Evolutionary conservation across 2,113 vertebrate species (phyloP).

Genomic region (Seriola rivoliana): DNA sequence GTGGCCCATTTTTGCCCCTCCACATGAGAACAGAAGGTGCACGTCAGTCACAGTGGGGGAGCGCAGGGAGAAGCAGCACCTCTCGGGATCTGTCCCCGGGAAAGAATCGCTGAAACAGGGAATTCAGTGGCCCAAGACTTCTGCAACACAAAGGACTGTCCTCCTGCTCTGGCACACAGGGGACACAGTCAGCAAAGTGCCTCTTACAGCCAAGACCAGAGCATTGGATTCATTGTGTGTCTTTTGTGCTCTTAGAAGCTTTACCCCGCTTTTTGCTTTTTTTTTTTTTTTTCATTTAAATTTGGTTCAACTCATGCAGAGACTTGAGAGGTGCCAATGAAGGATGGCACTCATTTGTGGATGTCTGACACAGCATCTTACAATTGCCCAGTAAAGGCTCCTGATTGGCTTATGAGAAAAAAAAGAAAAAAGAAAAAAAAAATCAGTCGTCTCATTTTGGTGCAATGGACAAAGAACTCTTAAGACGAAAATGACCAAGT

Average conservation of each 20-base stretch:
- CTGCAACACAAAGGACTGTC: slow-evolving; percentile 80
- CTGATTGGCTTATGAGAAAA: slow-evolving; percentile 61
- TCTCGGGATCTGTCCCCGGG: slow-evolving; percentile 81
- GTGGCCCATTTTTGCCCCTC: slow-evolving; percentile 78
- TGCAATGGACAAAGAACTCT: slow-evolving; percentile 51
- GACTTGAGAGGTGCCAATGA: slow-evolving; percentile 72
- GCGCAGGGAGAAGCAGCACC: slow-evolving; percentile 73
- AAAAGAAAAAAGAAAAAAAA: slow-evolving; percentile 29
- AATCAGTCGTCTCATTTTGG: slow-evolving; percentile 49
- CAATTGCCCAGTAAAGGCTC: slow-evolving; percentile 70
- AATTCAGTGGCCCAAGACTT: slow-evolving; percentile 82
- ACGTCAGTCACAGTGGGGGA: slow-evolving; percentile 79
- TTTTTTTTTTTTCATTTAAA: background rate
- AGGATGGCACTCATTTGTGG: slow-evolving; percentile 68
- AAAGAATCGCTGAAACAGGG: slow-evolving; percentile 84
- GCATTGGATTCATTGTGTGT: slow-evolving; percentile 74
- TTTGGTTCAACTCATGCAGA: slow-evolving; percentile 57
- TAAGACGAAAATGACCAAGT: slow-evolving; percentile 46
- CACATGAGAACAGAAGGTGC: slow-evolving; percentile 84
- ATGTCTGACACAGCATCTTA: slow-evolving; percentile 79
- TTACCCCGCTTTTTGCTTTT: slow-evolving; percentile 42
- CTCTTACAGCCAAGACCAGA: slow-evolving; percentile 74
- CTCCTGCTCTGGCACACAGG: slow-evolving; percentile 77
- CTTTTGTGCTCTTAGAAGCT: slow-evolving; percentile 67
- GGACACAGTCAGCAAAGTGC: slow-evolving; percentile 84